Percentiles rank a stretch among this genome's conserved stretches.
Conservation (phyloP, 2,888 invertebrate species). For the Invenusta paracnida region DNA sequence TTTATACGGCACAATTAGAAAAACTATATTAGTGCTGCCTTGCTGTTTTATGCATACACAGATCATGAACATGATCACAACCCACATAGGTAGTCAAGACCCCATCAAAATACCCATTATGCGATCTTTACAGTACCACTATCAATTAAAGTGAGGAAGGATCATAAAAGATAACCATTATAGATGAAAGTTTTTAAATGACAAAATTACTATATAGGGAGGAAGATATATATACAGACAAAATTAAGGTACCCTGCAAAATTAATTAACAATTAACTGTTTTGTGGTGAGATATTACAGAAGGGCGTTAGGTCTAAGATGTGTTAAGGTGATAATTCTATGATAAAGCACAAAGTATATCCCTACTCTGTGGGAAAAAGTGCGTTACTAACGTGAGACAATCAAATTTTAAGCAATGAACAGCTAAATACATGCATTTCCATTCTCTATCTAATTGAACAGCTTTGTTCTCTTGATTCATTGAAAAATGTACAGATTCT, state of each 20-base stretch:
- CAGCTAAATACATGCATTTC: background rate
- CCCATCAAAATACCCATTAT: background rate
- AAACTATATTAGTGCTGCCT: background rate
- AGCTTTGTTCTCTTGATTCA: slow-evolving; percentile 11
- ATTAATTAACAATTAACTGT: background rate
- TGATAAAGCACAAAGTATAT: no score
- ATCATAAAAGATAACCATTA: slow-evolving; percentile 1
- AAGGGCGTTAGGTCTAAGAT: background rate
- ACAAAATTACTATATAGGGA: background rate
- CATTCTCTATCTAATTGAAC: background rate
- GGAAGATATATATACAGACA: background rate
- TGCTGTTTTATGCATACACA: background rate
- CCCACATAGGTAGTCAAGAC: background rate
- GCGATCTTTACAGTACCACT: background rate
- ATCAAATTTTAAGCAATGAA: background rate
- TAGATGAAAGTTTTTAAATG: background rate
- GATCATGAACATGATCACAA: background rate
- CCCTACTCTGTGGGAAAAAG: no score
- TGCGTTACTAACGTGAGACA: no score
- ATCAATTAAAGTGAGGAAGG: background rate
- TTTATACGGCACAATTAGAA: background rate
- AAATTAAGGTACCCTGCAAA: background rate
- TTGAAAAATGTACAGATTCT: background rate
- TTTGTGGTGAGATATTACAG: background rate
- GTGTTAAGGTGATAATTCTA: background rate